Evolutionary conservation across 2,797 vertebrate genomes (phyloP).

Genomic region (Margarornis squamiger): DNA sequence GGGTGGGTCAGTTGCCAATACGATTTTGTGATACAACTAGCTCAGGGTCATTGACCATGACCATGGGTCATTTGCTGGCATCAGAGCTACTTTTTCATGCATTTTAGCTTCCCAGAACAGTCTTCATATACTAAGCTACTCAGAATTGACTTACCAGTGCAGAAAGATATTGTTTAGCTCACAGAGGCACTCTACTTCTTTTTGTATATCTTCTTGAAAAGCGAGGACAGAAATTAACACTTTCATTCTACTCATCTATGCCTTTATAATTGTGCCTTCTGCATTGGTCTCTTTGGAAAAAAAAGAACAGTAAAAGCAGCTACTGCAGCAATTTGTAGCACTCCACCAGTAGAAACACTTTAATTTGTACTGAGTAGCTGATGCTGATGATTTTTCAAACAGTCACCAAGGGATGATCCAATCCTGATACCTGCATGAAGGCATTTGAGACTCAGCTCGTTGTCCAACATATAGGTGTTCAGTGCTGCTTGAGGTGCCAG

Average conservation of each 20-base stretch:
- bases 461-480: neutral
- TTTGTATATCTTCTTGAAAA: neutral
- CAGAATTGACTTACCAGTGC: neutral
- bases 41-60: neutral
- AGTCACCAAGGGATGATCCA: neutral
- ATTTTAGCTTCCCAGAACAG: neutral
- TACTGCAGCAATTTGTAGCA: neutral
- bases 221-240: neutral
- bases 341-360: neutral
- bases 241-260: neutral
- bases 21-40: neutral
- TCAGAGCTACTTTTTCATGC: neutral
- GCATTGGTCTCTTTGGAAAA: neutral
- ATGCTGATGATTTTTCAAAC: neutral
- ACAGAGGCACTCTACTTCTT: neutral
- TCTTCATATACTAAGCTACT: neutral
- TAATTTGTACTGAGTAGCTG: neutral
- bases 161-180: neutral
- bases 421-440: neutral
- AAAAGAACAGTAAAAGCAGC: neutral
- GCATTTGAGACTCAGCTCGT: neutral
- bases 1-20: neutral
- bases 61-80: neutral
- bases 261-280: neutral
- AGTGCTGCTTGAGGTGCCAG: neutral